Conservation (phyloP, 2,113 vertebrate genomes). For the Sorex araneus region DNA sequence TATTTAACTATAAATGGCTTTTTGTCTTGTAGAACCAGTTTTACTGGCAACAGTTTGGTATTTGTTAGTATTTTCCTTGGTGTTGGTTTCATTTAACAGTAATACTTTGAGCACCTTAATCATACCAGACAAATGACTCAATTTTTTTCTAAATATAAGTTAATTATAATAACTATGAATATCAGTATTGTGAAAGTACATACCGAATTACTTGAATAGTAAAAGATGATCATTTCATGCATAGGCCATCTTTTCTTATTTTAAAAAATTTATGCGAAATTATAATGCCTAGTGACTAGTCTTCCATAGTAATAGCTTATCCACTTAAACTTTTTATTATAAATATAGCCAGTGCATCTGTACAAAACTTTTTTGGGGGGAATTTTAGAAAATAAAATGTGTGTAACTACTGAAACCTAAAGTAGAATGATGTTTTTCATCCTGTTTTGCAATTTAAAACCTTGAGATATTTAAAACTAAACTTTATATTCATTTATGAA, state of each 20-base stretch:
- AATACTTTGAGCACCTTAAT: not conserved
- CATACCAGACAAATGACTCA: not conserved
- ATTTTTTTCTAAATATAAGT: constrained; percentile 12
- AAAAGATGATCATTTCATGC: not conserved
- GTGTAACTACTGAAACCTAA: not conserved
- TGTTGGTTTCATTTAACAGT: constrained; percentile 28
- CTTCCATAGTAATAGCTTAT: not conserved
- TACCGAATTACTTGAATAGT: not conserved
- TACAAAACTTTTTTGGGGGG: not conserved
- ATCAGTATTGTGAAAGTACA: not conserved
- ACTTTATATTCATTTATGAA: not conserved
- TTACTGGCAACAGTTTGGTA: not conserved
- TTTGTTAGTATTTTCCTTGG: not conserved
- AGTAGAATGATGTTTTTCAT: not conserved
- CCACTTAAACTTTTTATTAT: not conserved
- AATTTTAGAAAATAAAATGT: constrained; percentile 17
- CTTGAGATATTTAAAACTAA: constrained; percentile 21
- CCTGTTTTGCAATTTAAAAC: constrained; percentile 11
- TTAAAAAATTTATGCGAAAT: constrained; percentile 3
- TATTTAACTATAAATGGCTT: constrained; percentile 11
- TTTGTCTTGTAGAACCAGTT: constrained; percentile 33
- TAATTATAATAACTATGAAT: constrained; percentile 24
- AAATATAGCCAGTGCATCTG: constrained; percentile 9
- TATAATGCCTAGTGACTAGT: not conserved
- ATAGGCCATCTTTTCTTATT: not conserved